Percentiles rank a stretch among this genome's conserved stretches.
Evolutionary conservation across 2,113 vertebrate genomes (phyloP).

Genomic region (Sylvia atricapilla): DNA sequence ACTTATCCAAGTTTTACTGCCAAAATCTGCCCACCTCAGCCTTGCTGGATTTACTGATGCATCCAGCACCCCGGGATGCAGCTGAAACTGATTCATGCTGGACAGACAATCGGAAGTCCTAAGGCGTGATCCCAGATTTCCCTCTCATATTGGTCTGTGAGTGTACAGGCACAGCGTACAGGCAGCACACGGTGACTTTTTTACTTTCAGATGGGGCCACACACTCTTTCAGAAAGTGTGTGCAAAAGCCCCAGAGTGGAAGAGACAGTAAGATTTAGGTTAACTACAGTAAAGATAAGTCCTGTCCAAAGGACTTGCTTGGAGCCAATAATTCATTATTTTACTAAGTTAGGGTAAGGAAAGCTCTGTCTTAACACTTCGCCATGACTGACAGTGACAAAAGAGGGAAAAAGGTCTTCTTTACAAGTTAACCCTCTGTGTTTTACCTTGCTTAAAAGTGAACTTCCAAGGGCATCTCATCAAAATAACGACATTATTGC

Average conservation of each 20-base stretch:
- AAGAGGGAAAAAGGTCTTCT: background rate
- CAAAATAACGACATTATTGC: rapidly evolving
- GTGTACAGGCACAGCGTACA: rapidly evolving
- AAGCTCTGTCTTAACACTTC: background rate
- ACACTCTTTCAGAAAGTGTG: background rate
- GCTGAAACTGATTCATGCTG: background rate
- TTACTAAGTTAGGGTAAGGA: background rate
- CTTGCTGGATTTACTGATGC: background rate
- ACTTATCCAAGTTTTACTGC: background rate
- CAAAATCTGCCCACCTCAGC: background rate
- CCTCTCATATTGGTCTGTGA: background rate
- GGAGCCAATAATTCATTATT: background rate
- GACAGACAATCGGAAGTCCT: background rate
- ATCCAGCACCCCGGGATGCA: background rate
- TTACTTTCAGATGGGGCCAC: background rate
- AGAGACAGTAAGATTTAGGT: background rate
- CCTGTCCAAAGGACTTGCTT: background rate
- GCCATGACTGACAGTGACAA: background rate
- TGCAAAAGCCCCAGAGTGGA: background rate
- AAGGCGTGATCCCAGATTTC: background rate
- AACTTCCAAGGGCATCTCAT: background rate
- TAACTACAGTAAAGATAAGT: background rate
- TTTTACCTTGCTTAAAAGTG: background rate
- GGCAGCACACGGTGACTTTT: background rate
- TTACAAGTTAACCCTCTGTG: background rate